Evolutionary conservation across 1,140 invertebrate species (phyloP).

Genomic region (Gerris buenoi): DNA sequence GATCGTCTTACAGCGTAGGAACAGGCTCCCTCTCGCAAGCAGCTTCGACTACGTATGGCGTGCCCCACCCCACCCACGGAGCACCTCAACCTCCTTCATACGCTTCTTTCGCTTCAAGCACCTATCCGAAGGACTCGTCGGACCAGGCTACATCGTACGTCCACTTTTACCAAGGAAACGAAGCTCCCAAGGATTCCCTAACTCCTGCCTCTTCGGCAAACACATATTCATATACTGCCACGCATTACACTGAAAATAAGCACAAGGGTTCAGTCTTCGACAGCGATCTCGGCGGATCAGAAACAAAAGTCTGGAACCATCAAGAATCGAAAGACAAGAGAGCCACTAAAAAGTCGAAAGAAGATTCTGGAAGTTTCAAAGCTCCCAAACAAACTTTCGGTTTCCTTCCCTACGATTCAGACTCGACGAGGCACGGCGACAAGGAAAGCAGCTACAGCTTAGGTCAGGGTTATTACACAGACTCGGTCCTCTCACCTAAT

Average conservation of each 20-base stretch:
- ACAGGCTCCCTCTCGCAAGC: background rate
- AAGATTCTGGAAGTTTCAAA: conserved; percentile 2
- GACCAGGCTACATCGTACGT: conserved; percentile 5
- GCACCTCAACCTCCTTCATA: conserved; percentile 6
- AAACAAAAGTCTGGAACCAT: conserved; percentile 1
- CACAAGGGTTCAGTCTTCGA: conserved; percentile 1
- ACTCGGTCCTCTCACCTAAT: conserved; percentile 6
- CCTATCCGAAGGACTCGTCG: background rate
- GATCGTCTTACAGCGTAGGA: background rate
- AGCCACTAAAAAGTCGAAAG: background rate
- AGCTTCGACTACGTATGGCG: conserved; percentile 1
- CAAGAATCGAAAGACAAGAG: conserved; percentile 1
- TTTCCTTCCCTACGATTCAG: conserved; percentile 1
- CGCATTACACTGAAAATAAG: background rate
- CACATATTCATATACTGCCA: background rate
- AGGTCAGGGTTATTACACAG: conserved; percentile 1
- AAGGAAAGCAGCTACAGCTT: background rate
- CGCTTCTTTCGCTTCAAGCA: background rate
- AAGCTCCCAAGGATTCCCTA: background rate
- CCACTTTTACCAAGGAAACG: conserved; percentile 5
- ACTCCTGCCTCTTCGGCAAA: background rate
- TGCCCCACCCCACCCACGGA: conserved; percentile 3
- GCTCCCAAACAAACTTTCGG: conserved; percentile 9
- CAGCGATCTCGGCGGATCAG: background rate
- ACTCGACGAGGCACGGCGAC: background rate